A percentile compares a stretch with the other conserved stretches of the same genome.
phyloP scores from a whole-genome alignment of 2,113 vertebrate genomes.

The Chelonoidis abingdonii region DNA sequence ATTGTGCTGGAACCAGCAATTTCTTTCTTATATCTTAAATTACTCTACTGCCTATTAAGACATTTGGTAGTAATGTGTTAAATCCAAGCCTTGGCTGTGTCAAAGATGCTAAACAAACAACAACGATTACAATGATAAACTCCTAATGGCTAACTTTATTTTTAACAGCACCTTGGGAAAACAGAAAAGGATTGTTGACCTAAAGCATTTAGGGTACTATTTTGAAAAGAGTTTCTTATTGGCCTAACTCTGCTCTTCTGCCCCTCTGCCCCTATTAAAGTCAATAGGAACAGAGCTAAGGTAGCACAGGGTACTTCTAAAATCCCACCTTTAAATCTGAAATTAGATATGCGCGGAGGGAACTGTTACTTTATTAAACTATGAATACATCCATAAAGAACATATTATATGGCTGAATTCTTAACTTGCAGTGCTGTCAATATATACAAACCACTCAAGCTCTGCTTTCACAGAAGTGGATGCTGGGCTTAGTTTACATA shows the following conservation, averaged over 20 bases:
- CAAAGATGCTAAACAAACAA: background rate
- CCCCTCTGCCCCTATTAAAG: background rate
- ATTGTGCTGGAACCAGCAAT: background rate
- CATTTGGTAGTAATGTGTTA: background rate
- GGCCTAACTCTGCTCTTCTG: background rate
- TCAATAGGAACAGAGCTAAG: background rate
- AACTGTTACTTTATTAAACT: background rate
- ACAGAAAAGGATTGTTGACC: background rate
- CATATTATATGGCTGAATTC: background rate
- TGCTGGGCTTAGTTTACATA: background rate
- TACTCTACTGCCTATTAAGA: background rate
- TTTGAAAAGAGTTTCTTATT: background rate
- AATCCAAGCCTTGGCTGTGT: background rate
- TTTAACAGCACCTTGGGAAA: background rate
- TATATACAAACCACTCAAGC: background rate
- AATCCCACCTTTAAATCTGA: background rate
- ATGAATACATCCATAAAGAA: background rate
- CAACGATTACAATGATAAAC: too few relatives aligned
- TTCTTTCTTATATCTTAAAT: background rate
- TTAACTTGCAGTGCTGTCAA: background rate
- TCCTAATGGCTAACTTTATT: background rate
- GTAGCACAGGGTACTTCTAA: background rate
- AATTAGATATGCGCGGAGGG: background rate
- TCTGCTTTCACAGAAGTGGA: background rate
- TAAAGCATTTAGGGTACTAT: background rate